phyloP scores from a whole-genome alignment of 2,888 invertebrate genomes.

The Parnassius apollo region DNA sequence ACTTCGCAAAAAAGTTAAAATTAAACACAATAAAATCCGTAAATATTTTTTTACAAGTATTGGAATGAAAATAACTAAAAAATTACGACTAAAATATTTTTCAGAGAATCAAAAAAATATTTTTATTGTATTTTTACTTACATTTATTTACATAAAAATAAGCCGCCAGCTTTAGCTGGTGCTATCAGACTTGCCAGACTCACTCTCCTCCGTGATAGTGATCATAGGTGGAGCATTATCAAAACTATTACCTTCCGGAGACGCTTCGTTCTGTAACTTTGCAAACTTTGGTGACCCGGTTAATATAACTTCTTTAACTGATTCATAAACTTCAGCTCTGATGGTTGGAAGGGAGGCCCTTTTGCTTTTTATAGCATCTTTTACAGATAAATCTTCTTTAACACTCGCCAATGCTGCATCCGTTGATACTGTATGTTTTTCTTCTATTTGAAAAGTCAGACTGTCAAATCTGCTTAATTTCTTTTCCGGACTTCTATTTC shows the following conservation, averaged over 20 bases:
- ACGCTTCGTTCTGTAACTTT: constrained; percentile 77
- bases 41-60: too few relatives aligned
- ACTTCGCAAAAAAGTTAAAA: too few relatives aligned
- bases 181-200: constrained; percentile 63
- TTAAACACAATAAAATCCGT: too few relatives aligned
- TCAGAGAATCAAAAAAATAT: constrained; percentile 27
- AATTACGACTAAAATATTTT: constrained; percentile 1
- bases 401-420: constrained; percentile 58
- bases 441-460: constrained; percentile 78
- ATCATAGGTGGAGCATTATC: constrained; percentile 70
- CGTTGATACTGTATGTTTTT: constrained; percentile 49
- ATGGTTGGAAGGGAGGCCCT: constrained; percentile 68
- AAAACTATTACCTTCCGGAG: constrained; percentile 51
- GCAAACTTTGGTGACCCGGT: constrained; percentile 81
- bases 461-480: constrained; percentile 77
- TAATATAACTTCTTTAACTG: constrained; percentile 78
- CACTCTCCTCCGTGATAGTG: constrained; percentile 74
- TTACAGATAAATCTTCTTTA: constrained; percentile 62
- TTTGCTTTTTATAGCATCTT: constrained; percentile 59
- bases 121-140: constrained; percentile 34
- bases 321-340: constrained; percentile 77
- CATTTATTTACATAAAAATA: constrained; percentile 47
- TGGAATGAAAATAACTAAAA: neutral
- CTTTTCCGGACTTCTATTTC: constrained; percentile 67
- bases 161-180: constrained; percentile 59